phyloP scores from a whole-genome alignment of 2,113 vertebrate species.

The Laticauda colubrina region DNA sequence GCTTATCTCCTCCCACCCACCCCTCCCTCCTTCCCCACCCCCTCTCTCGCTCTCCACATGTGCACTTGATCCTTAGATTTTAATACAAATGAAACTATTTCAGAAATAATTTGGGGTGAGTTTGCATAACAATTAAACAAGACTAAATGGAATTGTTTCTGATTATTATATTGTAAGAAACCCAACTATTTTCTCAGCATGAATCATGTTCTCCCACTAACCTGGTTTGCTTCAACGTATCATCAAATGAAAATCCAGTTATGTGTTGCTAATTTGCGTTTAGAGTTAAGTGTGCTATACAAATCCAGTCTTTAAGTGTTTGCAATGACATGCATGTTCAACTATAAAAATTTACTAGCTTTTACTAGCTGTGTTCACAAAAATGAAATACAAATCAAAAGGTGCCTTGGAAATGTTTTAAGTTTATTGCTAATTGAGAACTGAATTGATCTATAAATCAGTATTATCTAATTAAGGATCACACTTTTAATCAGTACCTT shows the following conservation, averaged over 20 bases:
- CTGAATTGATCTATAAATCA: not conserved
- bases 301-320: not conserved
- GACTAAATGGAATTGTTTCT: not conserved
- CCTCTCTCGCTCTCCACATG: too few relatives aligned
- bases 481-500: not conserved
- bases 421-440: not conserved
- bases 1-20: too few relatives aligned
- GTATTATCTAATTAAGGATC: too few relatives aligned
- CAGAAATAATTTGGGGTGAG: not conserved
- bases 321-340: not conserved
- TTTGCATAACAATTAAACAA: not conserved
- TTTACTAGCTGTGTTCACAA: not conserved
- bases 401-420: not conserved
- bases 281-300: not conserved
- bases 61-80: not conserved
- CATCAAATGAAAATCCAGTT: not conserved
- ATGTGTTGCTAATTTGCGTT: not conserved
- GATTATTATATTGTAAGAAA: not conserved
- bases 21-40: too few relatives aligned
- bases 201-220: not conserved
- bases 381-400: not conserved
- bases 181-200: not conserved
- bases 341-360: not conserved
- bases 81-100: not conserved
- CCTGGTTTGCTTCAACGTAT: not conserved